Conservation (phyloP, 1,140 invertebrate genomes). For the Scaptomyza graminum region DNA sequence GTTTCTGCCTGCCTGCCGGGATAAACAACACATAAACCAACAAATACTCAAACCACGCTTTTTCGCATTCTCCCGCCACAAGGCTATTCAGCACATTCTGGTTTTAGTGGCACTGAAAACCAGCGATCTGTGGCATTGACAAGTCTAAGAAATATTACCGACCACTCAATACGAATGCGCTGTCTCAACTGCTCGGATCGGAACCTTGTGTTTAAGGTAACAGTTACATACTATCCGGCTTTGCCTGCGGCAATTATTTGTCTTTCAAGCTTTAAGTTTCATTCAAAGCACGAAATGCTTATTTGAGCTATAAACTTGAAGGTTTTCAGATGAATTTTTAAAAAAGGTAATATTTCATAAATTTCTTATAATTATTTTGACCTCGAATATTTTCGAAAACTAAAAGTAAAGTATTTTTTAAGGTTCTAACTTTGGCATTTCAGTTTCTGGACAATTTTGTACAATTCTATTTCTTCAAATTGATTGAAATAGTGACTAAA, state of each 20-base stretch:
- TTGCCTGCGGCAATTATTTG: neutral
- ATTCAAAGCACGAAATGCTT: neutral
- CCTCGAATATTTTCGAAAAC: no score
- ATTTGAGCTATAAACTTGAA: neutral
- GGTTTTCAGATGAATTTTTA: no score
- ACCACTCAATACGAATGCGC: constrained; percentile 4
- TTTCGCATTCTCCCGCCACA: no score
- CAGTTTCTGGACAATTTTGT: neutral
- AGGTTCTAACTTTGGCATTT: no score
- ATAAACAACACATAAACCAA: constrained; percentile 64
- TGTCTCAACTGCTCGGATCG: constrained; percentile 4
- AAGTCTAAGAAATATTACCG: constrained; percentile 27
- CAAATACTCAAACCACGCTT: constrained; percentile 3
- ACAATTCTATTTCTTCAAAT: neutral
- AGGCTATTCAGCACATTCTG: no score
- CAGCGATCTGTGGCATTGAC: constrained; percentile 61
- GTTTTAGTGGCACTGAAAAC: constrained; percentile 51
- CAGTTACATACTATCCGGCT: no score
- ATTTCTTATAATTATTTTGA: no score
- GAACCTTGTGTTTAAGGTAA: neutral
- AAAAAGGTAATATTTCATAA: no score
- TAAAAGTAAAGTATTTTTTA: no score
- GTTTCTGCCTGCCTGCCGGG: constrained; percentile 30
- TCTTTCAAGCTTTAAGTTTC: neutral
- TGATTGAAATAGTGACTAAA: no score